Base-by-base conservation (phyloP, 1,140 invertebrate genomes). In the Mactra quadrangularis region DNA sequence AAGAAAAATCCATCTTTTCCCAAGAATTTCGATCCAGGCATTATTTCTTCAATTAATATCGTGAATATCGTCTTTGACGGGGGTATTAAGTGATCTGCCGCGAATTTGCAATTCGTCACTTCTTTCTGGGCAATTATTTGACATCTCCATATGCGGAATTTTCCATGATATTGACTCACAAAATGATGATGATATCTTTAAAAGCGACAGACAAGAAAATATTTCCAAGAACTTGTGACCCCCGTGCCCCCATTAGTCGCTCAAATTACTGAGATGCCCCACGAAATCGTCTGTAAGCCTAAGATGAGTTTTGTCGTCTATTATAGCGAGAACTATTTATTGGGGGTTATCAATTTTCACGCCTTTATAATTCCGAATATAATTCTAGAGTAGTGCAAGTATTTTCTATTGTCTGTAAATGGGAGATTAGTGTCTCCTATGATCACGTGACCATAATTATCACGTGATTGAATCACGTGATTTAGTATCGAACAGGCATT, bases 1-100 rank as follows among this genome's bases (percentile, higher is more conserved):
- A 68, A 50, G 64, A 68, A 50, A 60, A 68, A 68, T 68, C 38
- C 38, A 59, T 47, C 52, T 47, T 19, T 50, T 60, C 35, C 55
- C 72, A 7, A 38, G 72, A 75, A 75, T 57, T 60, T 53, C 41
- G 53, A 78, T 52, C 59, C 19, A 27, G 17, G 59, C 75, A 64
- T 64, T 78, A 64, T 64, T 78, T 78, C 75, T 66, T 78, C 75
- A 78, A 78, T 78, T 78, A 78, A 78, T 78, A 78, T 78, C 60
- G n/a, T 13, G 59, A 78, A 78, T 78, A 78, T 78, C 55, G 45
- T 27, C 59, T 53, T 17, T 66, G 59, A 66, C 75, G 57, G 33
- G 55, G 60, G 75, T 78, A 78, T 78, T 78, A 78, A 66, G 75
- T 53, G 75, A 78, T 52, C 60, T 45, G 59, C 7, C 41, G 62